These are phyloP conservation scores for Hepsetus odoe DNA, from an alignment of 2,113 vertebrate genomes.

Conservation along the genomic window DNA sequence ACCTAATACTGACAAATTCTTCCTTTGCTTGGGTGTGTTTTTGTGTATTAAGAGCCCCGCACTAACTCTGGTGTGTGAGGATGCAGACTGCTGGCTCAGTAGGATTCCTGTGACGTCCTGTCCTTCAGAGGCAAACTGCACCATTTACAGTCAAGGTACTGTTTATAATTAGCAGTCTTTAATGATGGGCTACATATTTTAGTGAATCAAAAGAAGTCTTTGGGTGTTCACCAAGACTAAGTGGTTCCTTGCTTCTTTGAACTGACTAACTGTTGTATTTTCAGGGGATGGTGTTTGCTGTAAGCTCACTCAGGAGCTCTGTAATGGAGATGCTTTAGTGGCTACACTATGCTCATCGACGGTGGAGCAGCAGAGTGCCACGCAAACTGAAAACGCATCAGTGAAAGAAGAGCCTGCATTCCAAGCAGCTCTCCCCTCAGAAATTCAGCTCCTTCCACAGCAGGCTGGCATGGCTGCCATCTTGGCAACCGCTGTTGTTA, in stretches of 20 bases:
- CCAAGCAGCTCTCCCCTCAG: constrained; percentile 72
- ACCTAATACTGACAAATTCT: neutral
- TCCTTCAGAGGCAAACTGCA: constrained; percentile 76
- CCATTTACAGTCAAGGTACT: constrained; percentile 86
- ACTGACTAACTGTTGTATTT: neutral
- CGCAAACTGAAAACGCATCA: constrained; percentile 57
- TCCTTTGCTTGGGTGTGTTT: constrained; percentile 38
- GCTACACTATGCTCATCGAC: constrained; percentile 71
- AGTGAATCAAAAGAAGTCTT: neutral
- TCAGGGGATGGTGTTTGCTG: constrained; percentile 87
- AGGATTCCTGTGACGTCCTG: constrained; percentile 75
- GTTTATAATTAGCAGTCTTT: neutral
- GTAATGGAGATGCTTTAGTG: constrained; percentile 67
- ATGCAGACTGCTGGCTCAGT: constrained; percentile 84
- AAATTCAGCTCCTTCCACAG: constrained; percentile 96
- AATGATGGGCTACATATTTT: neutral
- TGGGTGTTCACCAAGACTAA: neutral
- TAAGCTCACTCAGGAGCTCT: constrained; percentile 78
- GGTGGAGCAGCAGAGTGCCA: constrained; percentile 48
- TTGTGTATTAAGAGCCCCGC: constrained; percentile 55
- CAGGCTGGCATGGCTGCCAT: constrained; percentile 98
- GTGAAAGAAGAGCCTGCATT: constrained; percentile 77
- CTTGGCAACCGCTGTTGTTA: constrained; percentile 90
- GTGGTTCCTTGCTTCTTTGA: too few relatives aligned
- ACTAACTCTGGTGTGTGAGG: constrained; percentile 78